Base-by-base conservation (phyloP, 2,113 vertebrate species). In the Chinchilla lanigera region DNA sequence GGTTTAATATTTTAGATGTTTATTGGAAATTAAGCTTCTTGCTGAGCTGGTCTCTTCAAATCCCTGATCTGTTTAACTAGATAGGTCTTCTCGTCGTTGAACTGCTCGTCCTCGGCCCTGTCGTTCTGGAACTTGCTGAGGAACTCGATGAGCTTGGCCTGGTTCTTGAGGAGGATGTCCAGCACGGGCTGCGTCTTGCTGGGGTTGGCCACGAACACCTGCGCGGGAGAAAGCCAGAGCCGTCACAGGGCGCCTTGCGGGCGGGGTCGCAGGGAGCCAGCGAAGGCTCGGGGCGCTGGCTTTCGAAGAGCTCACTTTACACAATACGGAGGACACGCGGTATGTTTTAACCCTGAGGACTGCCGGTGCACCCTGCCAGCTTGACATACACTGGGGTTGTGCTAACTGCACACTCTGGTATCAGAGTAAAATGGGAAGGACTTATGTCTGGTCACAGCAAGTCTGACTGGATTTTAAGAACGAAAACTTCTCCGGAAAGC, bases 31-130 rank as follows among this genome's bases (percentile, higher is more conserved):
- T 99, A 99, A 98, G 99, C 99, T 98, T 99, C 99, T 98, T 99
- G 99, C 94, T 99, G 99, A 73, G 99, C 98, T 85, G 99, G 99
- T 99, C 99, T 99, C 99, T 99, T 99, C 98, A 99, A 99, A 99
- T 99, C 99, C 99, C 99, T 99, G 99, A 99, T 99, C 99, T 99
- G 99, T 99, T 99, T 99, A 98, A 99, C 99, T 99, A 99, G 99
- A 99, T 99, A 99, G 98, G 99, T 99, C 99, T 99, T 99, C 99
- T 99, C 99, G 17, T 99, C 99, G 24, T 99, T 99, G 98, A 99
- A 99, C 96, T 99, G 99, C 99, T 99, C 99, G 13, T 99, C 99
- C 98, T 99, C 99, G 94, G 99, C 99, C 98, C 99, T 99, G 99
- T 99, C 99, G 75, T 99, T 99, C 99, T 99, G 99, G 98, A 99